Evolutionary conservation across 2,797 vertebrate species (phyloP).

Genomic region (Tragelaphus eurycerus): DNA sequence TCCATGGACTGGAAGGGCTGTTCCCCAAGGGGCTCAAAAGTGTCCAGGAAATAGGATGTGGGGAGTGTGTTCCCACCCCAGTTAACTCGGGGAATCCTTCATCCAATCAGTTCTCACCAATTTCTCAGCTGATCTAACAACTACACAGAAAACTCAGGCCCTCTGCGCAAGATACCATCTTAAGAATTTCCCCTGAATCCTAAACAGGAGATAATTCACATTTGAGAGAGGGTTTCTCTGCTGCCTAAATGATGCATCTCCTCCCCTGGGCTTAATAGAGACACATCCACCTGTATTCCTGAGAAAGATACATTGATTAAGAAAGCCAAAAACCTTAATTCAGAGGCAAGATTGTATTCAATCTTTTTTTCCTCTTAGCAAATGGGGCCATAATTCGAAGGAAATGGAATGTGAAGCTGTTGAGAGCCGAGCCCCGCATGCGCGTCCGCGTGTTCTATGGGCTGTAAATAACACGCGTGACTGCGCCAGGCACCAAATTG

Average conservation of each 20-base stretch:
- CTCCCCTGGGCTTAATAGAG: neutral
- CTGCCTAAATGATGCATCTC: neutral
- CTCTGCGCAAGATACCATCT: neutral
- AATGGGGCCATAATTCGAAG: constrained; percentile 62
- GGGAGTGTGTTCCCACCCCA: neutral
- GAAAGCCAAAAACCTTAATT: constrained; percentile 45
- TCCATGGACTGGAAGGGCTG: neutral
- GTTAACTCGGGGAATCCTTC: neutral
- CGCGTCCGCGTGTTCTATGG: constrained; percentile 40
- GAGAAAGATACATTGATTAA: constrained; percentile 36
- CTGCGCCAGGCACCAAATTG: constrained; percentile 67
- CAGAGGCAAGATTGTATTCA: neutral
- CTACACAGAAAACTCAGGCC: neutral
- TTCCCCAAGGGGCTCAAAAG: neutral
- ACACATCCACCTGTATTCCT: neutral
- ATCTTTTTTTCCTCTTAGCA: neutral
- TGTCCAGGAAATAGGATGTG: neutral
- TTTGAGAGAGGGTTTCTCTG: neutral
- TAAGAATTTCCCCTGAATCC: neutral
- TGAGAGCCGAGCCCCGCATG: constrained; percentile 51
- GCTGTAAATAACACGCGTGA: constrained; percentile 71
- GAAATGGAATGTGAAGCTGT: constrained; percentile 48
- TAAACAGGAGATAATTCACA: neutral
- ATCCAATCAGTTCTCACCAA: neutral
- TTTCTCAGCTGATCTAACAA: neutral